Conservation (phyloP, 2,888 invertebrate genomes). For the Unio pictorum region DNA sequence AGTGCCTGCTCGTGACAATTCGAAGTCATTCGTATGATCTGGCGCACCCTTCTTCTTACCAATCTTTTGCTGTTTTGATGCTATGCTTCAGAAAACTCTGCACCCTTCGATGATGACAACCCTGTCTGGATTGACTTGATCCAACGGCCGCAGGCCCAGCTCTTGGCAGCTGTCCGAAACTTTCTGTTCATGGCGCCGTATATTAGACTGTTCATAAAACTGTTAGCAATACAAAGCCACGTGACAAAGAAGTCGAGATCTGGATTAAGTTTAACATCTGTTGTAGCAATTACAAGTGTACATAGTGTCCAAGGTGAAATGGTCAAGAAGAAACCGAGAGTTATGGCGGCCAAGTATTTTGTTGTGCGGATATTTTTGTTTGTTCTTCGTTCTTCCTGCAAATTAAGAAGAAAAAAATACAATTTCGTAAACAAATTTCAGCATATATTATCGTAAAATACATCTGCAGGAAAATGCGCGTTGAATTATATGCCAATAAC, state of each 20-base stretch:
- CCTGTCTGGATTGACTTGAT: constrained; percentile 15
- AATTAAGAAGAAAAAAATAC: neutral
- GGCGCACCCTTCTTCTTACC: constrained; percentile 10
- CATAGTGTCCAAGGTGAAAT: constrained; percentile 35
- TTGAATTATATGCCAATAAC: too few relatives aligned
- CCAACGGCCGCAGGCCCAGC: constrained; percentile 25
- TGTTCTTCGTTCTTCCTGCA: constrained; percentile 22
- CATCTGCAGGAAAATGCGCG: too few relatives aligned
- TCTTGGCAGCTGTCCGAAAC: constrained; percentile 30
- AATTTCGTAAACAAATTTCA: too few relatives aligned
- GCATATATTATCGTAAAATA: too few relatives aligned
- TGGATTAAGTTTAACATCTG: constrained; percentile 14
- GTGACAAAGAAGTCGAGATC: constrained; percentile 28
- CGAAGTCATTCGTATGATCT: too few relatives aligned
- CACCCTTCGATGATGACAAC: constrained; percentile 7
- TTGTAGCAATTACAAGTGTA: constrained; percentile 27
- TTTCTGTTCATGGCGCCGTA: constrained; percentile 36
- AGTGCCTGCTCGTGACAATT: too few relatives aligned
- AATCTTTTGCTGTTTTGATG: constrained; percentile 16
- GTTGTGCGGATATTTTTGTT: constrained; percentile 32
- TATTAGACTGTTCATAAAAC: constrained; percentile 36
- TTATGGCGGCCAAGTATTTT: constrained; percentile 38
- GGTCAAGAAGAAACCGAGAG: constrained; percentile 33
- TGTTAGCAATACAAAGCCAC: constrained; percentile 35
- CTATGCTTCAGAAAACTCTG: neutral